A percentile compares a stretch with the other conserved stretches of the same genome.
These are phyloP conservation scores for Corvus moneduloides DNA, from an alignment of 2,113 vertebrate species.

Conservation along the genomic window DNA sequence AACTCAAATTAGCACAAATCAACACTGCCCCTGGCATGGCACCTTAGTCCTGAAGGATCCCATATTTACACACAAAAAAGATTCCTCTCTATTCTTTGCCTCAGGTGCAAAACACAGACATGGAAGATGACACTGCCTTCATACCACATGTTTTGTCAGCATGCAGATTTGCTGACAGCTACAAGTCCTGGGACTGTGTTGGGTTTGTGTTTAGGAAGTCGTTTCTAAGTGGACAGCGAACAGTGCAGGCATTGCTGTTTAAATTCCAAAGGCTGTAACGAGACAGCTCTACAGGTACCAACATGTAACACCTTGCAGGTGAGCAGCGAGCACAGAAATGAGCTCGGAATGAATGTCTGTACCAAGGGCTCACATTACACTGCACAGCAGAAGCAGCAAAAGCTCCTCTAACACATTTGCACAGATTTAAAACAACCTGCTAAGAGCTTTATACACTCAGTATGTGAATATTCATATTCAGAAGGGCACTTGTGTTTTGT, in stretches of 20 bases:
- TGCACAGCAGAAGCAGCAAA: background rate
- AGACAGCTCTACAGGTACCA: background rate
- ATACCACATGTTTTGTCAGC: background rate
- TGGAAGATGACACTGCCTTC: background rate
- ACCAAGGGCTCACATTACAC: background rate
- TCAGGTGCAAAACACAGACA: background rate
- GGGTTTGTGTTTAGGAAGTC: background rate
- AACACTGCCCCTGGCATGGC: background rate
- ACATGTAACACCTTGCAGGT: background rate
- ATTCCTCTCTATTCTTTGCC: background rate
- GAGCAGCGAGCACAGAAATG: background rate
- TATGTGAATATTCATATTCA: background rate
- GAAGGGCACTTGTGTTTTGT: background rate
- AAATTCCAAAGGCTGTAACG: background rate
- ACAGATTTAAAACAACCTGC: background rate
- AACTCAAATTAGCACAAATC: background rate
- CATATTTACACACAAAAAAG: background rate
- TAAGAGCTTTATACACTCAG: background rate
- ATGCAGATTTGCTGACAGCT: background rate
- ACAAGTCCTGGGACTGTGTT: background rate
- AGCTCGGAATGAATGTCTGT: background rate
- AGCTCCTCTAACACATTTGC: background rate
- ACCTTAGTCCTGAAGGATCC: background rate
- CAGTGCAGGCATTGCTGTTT: accelerated
- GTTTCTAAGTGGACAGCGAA: background rate